These are phyloP conservation scores for Sympetrum striolatum DNA, from an alignment of 2,888 invertebrate species.

Conservation along the genomic window DNA sequence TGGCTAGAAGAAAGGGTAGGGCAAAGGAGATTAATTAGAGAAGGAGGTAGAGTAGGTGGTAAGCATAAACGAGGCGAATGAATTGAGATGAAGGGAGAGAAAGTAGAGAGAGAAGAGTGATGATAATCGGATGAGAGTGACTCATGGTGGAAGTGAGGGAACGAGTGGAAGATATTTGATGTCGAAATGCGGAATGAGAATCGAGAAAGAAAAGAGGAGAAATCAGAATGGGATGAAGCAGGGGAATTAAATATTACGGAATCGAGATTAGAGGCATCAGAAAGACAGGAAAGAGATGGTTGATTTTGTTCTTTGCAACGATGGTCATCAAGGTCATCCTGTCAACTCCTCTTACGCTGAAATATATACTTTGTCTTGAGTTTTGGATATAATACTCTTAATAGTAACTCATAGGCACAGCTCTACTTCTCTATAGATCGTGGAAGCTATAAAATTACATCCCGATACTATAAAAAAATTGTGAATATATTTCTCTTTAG, in stretches of 20 bases:
- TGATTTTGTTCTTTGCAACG: too few species aligned
- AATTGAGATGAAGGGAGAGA: background rate
- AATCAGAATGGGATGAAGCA: background rate
- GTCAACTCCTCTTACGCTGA: too few species aligned
- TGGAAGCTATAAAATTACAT: too few species aligned
- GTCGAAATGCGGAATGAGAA: conserved; percentile 13
- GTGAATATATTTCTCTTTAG: too few species aligned
- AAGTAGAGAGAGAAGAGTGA: background rate
- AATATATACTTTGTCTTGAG: too few species aligned
- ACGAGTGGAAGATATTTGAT: background rate
- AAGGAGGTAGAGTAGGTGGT: background rate
- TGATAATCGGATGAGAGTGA: background rate
- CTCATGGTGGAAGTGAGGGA: background rate
- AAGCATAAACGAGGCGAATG: background rate
- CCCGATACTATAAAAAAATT: too few species aligned
- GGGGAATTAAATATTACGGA: background rate
- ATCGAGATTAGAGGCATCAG: too few species aligned
- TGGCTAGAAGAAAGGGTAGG: background rate
- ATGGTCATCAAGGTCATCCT: too few species aligned
- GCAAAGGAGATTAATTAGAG: background rate
- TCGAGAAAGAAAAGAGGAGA: background rate
- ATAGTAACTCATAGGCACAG: too few species aligned
- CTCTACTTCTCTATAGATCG: too few species aligned
- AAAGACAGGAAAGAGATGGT: too few species aligned
- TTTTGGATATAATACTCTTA: too few species aligned